Base-by-base conservation (phyloP, 1,140 invertebrate species). In the Bombus picipes region DNA sequence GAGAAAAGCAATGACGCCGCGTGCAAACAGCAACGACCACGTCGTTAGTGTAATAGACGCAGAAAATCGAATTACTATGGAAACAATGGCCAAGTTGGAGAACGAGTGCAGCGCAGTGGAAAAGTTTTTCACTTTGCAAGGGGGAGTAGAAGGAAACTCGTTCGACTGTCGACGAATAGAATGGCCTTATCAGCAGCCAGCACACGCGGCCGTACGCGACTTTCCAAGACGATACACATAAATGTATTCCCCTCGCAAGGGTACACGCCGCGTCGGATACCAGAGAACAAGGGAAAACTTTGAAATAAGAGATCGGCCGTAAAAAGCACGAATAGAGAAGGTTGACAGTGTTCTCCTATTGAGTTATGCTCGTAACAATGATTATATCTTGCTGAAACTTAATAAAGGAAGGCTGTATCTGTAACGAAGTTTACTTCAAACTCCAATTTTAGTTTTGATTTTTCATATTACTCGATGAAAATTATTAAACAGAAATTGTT, bases 131-230 rank as follows among this genome's bases (percentile, higher is more conserved):
- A 89, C 83, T 89, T 92, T 92, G 85, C 88, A 82, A 72, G 81
- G 76, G 70, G 81, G 77, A 68, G 84, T 88, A 82, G 91, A 91
- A 90, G 88, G 86, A 90, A 94, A 94, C 92, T 92, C 87, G 66
- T 80, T 88, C 78, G 91, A 79, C 78, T 78, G 89, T 90, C 87
- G 89, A 91, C 90, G 88, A 76, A 73, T 89, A 88, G 85, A 89
- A 87, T 90, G 87, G 88, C 90, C 91, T 94, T 94, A 94, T 94
- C 93, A 92, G 91, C 76, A 78, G 41, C 65, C 70, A 87, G 89
- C 89, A 91, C 90, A 89, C 92, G 85, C 83, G 87, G 83, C 90
- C 85, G 79, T 87, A 82, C 86, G 72, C 86, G 82, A 88, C 83
- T 88, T 88, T 78, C 75, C 85, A 68, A 89, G 87, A 86, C n/a